Evolutionary conservation across 1,140 invertebrate genomes (phyloP).

Genomic region (Euura saliciscinereae): DNA sequence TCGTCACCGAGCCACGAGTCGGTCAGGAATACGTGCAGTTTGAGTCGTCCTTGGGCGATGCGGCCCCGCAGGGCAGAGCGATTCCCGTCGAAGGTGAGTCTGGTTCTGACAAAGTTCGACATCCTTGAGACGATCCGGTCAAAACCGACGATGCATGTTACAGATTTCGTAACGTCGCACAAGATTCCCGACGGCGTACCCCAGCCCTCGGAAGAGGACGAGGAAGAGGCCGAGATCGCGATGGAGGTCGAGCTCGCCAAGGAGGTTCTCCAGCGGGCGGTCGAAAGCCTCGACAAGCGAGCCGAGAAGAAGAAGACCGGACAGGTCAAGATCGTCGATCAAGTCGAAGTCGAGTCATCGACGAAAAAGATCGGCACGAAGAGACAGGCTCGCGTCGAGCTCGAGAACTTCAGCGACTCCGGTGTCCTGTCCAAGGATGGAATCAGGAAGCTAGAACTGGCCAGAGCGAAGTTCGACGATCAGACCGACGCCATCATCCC

Average conservation of each 20-base stretch:
- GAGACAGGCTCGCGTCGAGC: constrained; percentile 44
- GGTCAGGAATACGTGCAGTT: constrained; percentile 29
- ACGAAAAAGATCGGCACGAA: constrained; percentile 32
- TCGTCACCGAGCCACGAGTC: constrained; percentile 23
- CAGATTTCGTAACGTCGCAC: constrained; percentile 51
- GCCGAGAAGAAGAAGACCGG: constrained; percentile 37
- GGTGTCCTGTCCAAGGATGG: constrained; percentile 48
- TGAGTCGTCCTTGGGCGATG: constrained; percentile 18
- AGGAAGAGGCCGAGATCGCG: constrained; percentile 37
- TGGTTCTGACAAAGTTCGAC: background rate
- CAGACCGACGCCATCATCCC: constrained; percentile 43
- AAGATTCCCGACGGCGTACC: constrained; percentile 41
- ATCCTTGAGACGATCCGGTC: background rate
- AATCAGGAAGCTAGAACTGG: constrained; percentile 35
- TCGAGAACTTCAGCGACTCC: constrained; percentile 49
- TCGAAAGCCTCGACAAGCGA: constrained; percentile 15
- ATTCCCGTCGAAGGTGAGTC: constrained; percentile 31
- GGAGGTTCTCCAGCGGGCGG: background rate
- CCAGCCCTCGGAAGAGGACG: constrained; percentile 32
- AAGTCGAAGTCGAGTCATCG: background rate
- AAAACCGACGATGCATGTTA: constrained; percentile 10
- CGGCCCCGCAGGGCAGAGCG: constrained; percentile 23
- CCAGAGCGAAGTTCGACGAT: constrained; percentile 23
- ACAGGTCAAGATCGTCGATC: background rate
- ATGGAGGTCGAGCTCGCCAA: constrained; percentile 10